phyloP scores from a whole-genome alignment of 2,113 vertebrate species.

The Zootoca vivipara region DNA sequence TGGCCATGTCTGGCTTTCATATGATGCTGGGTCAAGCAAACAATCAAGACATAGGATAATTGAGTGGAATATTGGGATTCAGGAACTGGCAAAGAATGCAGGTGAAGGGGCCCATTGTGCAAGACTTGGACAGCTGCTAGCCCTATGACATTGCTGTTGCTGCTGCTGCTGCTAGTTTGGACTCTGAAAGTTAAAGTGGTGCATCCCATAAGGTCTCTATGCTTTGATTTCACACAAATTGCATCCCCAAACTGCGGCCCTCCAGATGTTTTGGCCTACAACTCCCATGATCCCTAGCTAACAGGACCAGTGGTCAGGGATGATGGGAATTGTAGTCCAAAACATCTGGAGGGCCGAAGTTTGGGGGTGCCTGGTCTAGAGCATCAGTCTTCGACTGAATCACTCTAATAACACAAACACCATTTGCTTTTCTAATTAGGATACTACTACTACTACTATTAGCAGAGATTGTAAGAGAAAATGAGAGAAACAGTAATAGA shows the following conservation, averaged over 20 bases:
- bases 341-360: no score
- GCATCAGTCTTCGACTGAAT: not conserved
- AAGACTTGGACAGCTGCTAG: no score
- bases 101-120: not conserved
- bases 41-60: not conserved
- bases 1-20: not conserved
- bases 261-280: no score
- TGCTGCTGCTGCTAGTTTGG: not conserved
- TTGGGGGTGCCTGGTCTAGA: no score
- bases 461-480: not conserved
- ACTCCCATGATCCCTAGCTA: no score
- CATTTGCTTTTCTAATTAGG: not conserved
- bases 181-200: not conserved
- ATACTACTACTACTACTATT: not conserved
- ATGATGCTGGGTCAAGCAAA: not conserved
- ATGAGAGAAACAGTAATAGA: not conserved
- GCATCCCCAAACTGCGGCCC: no score
- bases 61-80: not conserved
- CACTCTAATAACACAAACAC: not conserved
- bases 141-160: not conserved
- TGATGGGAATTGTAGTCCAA: no score
- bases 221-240: not conserved
- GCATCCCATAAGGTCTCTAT: not conserved
- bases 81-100: no score
- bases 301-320: no score